Conservation (phyloP, 2,113 vertebrate species). For the Dendropsophus ebraccatus region DNA sequence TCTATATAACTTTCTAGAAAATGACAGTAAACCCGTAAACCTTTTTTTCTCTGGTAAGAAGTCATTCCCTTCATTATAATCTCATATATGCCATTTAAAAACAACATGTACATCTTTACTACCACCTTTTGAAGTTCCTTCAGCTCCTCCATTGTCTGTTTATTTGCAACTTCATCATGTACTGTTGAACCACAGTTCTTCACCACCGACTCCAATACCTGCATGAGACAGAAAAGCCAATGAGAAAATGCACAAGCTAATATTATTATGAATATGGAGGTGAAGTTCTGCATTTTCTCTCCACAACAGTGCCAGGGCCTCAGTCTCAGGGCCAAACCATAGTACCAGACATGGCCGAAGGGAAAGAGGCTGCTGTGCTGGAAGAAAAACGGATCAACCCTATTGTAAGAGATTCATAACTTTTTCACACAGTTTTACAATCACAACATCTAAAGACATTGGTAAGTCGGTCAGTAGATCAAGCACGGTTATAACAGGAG, state of each 20-base stretch:
- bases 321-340: too few relatives aligned
- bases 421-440: background rate
- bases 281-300: too few relatives aligned
- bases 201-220: conserved; percentile 98
- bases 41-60: too few relatives aligned
- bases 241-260: too few relatives aligned
- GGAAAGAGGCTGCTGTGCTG: too few relatives aligned
- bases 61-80: background rate
- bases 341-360: too few relatives aligned
- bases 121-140: conserved; percentile 96
- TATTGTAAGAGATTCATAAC: too few relatives aligned
- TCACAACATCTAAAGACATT: background rate
- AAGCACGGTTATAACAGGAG: background rate
- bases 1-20: too few relatives aligned
- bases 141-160: conserved; percentile 97
- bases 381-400: too few relatives aligned
- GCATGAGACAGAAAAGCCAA: background rate
- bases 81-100: background rate
- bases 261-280: too few relatives aligned
- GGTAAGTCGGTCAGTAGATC: background rate
- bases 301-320: too few relatives aligned
- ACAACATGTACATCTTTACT: background rate
- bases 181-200: conserved; percentile 98
- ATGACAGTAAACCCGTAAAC: too few relatives aligned
- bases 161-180: conserved; percentile 96